Evolutionary conservation across 2,888 invertebrate genomes (phyloP).

Genomic region (Chloroclystis v-ata): DNA sequence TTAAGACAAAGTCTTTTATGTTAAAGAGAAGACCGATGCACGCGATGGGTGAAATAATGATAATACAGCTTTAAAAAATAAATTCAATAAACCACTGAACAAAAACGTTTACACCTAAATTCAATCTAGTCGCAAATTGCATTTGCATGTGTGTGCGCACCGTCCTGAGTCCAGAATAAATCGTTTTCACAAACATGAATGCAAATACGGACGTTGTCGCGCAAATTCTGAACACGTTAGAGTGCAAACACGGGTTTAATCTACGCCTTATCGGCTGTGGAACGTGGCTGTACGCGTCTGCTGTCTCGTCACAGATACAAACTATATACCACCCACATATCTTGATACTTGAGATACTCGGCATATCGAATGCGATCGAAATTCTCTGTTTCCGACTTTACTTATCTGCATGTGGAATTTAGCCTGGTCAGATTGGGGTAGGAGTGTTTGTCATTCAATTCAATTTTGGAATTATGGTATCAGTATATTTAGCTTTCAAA

Average conservation of each 20-base stretch:
- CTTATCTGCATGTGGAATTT: too few species aligned
- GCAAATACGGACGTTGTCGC: slow-evolving; percentile 66
- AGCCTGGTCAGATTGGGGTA: too few species aligned
- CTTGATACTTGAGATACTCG: not conserved
- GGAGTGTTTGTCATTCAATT: too few species aligned
- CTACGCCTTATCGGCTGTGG: slow-evolving; percentile 64
- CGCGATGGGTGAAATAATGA: too few species aligned
- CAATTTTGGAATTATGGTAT: too few species aligned
- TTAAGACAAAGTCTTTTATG: too few species aligned
- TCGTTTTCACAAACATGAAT: slow-evolving; percentile 68
- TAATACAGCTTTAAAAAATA: not conserved
- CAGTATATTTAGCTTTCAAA: too few species aligned
- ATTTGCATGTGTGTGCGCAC: slow-evolving; percentile 49
- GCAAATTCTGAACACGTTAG: slow-evolving; percentile 69
- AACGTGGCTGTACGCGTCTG: slow-evolving; percentile 20
- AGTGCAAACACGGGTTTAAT: slow-evolving; percentile 71
- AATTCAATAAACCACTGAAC: not conserved
- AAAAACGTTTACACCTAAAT: slow-evolving; percentile 7
- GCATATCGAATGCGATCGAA: not conserved
- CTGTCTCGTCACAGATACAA: slow-evolving; percentile 4
- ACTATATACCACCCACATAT: not conserved
- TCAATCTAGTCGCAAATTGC: slow-evolving; percentile 44
- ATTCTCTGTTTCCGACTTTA: too few species aligned
- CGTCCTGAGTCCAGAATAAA: slow-evolving; percentile 49
- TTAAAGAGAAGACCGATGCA: too few species aligned